Conservation (phyloP, 2,888 invertebrate species). For the Harpagoxenus sublaevis region DNA sequence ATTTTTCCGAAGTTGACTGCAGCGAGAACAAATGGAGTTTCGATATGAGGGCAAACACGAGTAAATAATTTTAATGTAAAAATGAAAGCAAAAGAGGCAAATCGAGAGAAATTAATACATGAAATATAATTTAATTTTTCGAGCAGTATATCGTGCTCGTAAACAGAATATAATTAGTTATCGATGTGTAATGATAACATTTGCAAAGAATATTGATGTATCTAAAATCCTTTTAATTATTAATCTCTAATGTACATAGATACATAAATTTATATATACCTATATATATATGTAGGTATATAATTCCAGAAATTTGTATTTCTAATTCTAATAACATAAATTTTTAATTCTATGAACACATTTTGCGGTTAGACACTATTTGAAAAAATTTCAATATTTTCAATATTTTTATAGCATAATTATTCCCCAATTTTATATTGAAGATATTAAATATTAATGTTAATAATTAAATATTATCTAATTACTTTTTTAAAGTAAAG, state of each 20-base stretch:
- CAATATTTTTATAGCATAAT: not conserved
- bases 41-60: not conserved
- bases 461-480: conserved; percentile 3
- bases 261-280: not conserved
- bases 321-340: not conserved
- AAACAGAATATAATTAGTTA: conserved; percentile 36
- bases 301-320: not conserved
- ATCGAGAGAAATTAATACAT: conserved; percentile 68
- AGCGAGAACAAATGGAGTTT: not conserved
- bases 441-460: not conserved
- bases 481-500: not conserved
- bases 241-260: not conserved
- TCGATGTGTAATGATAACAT: conserved; percentile 31
- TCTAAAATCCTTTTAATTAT: conserved; percentile 23
- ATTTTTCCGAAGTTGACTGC: conserved; percentile 21
- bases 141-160: not conserved
- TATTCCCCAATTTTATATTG: not conserved
- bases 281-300: not conserved
- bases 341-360: not conserved
- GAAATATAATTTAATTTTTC: conserved; percentile 42
- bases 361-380: not conserved
- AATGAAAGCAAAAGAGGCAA: conserved; percentile 34
- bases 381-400: not conserved
- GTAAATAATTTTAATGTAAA: conserved; percentile 58
- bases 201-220: conserved; percentile 13